Conservation (phyloP, 2,113 vertebrate genomes). For the Neogobius melanostomus region DNA sequence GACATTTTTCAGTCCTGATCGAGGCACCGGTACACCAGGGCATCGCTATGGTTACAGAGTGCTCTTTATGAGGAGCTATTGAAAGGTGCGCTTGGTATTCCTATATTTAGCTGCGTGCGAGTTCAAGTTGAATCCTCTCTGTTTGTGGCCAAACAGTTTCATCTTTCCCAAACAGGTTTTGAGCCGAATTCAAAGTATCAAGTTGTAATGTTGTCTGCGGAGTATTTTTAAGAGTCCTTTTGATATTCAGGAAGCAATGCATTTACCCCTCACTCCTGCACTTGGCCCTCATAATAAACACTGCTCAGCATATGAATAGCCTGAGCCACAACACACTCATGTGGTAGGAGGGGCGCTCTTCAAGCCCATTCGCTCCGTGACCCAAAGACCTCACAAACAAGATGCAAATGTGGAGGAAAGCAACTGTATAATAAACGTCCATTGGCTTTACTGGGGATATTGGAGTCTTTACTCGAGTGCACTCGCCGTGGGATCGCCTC, state of each 20-base stretch:
- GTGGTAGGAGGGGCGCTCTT: conserved; percentile 33
- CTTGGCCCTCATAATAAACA: conserved; percentile 66
- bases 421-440: conserved; percentile 4
- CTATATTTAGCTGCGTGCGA: conserved; percentile 36
- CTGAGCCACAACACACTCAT: conserved; percentile 44
- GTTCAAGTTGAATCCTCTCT: neutral
- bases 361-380: conserved; percentile 20
- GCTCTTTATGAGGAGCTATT: conserved; percentile 32
- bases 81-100: conserved; percentile 17
- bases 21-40: conserved; percentile 38
- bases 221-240: conserved; percentile 44
- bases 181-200: conserved; percentile 35
- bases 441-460: neutral
- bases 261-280: conserved; percentile 47
- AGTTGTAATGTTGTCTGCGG: conserved; percentile 29
- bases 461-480: conserved; percentile 29
- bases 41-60: conserved; percentile 65
- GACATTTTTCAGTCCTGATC: conserved; percentile 52
- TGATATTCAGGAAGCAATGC: conserved; percentile 44
- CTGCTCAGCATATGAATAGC: conserved; percentile 69
- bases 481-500: conserved; percentile 13
- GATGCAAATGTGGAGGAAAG: conserved; percentile 15
- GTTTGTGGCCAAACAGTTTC: conserved; percentile 7
- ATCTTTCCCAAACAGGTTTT: conserved; percentile 20
- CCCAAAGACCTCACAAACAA: conserved; percentile 12